phyloP scores from a whole-genome alignment of 2,113 vertebrate species.

The Pandion haliaetus region DNA sequence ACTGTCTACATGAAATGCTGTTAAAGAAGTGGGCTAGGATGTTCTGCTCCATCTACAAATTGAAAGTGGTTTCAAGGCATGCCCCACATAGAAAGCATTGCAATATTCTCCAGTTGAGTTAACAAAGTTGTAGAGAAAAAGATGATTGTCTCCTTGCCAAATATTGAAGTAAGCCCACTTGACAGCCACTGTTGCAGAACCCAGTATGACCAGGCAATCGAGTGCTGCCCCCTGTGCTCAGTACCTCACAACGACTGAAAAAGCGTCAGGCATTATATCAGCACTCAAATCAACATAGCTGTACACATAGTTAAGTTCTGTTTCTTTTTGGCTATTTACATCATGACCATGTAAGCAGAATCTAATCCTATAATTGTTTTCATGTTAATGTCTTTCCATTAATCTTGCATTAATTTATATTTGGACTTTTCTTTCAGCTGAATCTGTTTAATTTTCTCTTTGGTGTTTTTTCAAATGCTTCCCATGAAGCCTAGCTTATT shows the following conservation, averaged over 20 bases:
- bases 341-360: neutral
- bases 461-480: neutral
- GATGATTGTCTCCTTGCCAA: neutral
- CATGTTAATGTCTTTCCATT: neutral
- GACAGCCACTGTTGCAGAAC: neutral
- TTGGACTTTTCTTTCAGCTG: neutral
- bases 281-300: neutral
- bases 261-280: neutral
- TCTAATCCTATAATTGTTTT: neutral
- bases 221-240: neutral
- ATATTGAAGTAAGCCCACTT: neutral
- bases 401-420: neutral
- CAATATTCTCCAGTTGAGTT: neutral
- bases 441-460: neutral
- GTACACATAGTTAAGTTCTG: neutral
- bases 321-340: neutral
- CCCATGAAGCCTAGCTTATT: neutral
- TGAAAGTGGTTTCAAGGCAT: neutral
- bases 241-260: neutral
- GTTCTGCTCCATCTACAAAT: neutral
- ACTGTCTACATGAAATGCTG: neutral
- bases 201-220: neutral
- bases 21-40: neutral
- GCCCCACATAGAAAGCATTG: neutral
- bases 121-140: neutral